Evolutionary conservation across 2,888 invertebrate species (phyloP).

Genomic region (Drosophila incognita): DNA sequence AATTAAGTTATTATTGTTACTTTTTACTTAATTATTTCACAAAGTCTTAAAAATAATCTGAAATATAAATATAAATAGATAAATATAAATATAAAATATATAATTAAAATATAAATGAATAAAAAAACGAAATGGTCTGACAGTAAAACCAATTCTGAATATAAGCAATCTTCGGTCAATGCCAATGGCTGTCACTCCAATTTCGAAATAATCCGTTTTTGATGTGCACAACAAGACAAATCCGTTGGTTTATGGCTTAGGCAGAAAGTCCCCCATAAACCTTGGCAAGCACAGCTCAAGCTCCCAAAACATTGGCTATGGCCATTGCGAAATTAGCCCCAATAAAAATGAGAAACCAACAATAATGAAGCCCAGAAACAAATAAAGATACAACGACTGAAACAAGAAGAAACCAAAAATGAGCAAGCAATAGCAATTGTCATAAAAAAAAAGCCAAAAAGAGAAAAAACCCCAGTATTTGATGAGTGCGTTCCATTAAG

Average conservation of each 20-base stretch:
- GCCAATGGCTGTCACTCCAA: constrained; percentile 41
- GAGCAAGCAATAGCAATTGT: constrained; percentile 28
- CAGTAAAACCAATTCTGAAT: constrained; percentile 13
- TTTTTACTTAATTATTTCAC: too few species aligned
- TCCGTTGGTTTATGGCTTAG: constrained; percentile 50
- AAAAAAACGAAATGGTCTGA: not conserved
- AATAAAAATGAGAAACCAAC: constrained; percentile 40
- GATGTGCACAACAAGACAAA: constrained; percentile 54
- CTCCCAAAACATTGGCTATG: constrained; percentile 36
- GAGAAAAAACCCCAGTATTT: constrained; percentile 13
- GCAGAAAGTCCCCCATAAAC: constrained; percentile 40
- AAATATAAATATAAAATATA: not conserved
- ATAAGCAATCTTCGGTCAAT: constrained; percentile 33
- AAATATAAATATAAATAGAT: not conserved
- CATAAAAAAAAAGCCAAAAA: constrained; percentile 36
- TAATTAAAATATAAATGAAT: not conserved
- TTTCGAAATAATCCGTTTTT: constrained; percentile 45
- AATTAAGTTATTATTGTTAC: too few species aligned
- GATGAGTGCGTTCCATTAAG: constrained; percentile 57
- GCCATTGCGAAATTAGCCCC: constrained; percentile 48
- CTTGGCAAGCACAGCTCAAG: constrained; percentile 43
- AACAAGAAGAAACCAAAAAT: constrained; percentile 27
- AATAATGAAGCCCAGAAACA: constrained; percentile 14
- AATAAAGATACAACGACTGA: not conserved
- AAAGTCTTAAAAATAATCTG: not conserved